These are phyloP conservation scores for Eilema caniola DNA, from an alignment of 2,888 invertebrate genomes.

Conservation along the genomic window DNA sequence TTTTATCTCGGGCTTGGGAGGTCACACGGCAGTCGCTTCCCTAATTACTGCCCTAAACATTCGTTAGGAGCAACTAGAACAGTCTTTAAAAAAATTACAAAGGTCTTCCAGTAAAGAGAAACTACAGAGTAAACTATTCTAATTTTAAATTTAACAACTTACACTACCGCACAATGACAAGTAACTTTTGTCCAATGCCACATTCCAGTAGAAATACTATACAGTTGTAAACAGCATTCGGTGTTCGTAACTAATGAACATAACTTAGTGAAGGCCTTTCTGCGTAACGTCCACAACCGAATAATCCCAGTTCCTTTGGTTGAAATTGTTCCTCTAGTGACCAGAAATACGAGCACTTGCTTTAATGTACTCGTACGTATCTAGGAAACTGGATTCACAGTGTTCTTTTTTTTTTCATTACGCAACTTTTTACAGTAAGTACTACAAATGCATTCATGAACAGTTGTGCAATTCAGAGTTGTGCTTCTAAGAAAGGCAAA, in stretches of 20 bases:
- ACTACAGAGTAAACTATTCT: not conserved
- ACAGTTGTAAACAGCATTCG: constrained; percentile 39
- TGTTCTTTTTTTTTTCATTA: not conserved
- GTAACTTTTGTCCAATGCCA: not conserved
- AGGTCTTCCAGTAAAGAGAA: not conserved
- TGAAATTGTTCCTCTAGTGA: constrained; percentile 35
- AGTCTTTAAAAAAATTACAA: not conserved
- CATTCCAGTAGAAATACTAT: not conserved
- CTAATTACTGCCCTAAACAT: too few relatives aligned
- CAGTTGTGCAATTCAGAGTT: too few relatives aligned
- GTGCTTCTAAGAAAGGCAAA: too few relatives aligned
- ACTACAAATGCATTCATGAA: too few relatives aligned
- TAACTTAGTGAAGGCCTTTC: constrained; percentile 37
- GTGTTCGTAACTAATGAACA: constrained; percentile 29
- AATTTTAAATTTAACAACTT: constrained; percentile 1
- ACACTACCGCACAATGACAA: not conserved
- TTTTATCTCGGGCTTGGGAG: too few relatives aligned
- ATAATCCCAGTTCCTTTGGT: constrained; percentile 41
- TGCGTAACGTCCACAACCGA: constrained; percentile 20
- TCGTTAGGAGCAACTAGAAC: too few relatives aligned
- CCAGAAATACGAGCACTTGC: constrained; percentile 34
- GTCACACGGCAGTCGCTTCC: too few relatives aligned
- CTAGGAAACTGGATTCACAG: not conserved
- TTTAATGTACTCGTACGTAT: not conserved
- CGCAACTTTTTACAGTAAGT: too few relatives aligned